Percentiles rank a stretch among this genome's conserved stretches.
These are phyloP conservation scores for Cartodere bifasciata DNA, from an alignment of 2,888 invertebrate genomes.

Conservation along the genomic window DNA sequence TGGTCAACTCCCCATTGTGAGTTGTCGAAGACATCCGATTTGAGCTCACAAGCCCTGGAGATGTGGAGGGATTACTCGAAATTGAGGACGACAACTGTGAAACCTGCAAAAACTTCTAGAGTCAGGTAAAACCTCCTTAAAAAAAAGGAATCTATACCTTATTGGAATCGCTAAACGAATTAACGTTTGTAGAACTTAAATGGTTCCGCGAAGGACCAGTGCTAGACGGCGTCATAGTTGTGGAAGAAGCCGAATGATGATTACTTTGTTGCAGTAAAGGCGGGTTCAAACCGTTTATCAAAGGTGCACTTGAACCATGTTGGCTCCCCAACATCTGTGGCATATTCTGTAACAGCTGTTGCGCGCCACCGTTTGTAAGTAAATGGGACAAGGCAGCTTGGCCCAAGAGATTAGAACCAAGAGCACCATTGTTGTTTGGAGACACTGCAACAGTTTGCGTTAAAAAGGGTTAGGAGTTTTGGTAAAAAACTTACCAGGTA, in stretches of 20 bases:
- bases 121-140: neutral
- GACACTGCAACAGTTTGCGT: slow-evolving; percentile 25
- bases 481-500: slow-evolving; percentile 36
- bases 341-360: slow-evolving; percentile 62
- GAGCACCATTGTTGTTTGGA: slow-evolving; percentile 49
- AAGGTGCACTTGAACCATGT: slow-evolving; percentile 18
- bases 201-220: slow-evolving; percentile 10
- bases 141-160: neutral
- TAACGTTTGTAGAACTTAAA: neutral
- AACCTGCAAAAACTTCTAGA: slow-evolving; percentile 12
- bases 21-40: slow-evolving; percentile 54
- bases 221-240: slow-evolving; percentile 18
- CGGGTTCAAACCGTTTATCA: slow-evolving; percentile 29
- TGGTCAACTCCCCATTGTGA: slow-evolving; percentile 77
- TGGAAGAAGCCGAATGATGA: slow-evolving; percentile 21
- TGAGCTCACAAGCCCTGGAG: slow-evolving; percentile 34
- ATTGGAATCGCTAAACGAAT: neutral
- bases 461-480: too few species aligned
- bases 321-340: slow-evolving; percentile 44
- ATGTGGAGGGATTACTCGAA: slow-evolving; percentile 31
- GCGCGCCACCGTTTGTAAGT: slow-evolving; percentile 56
- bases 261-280: too few species aligned
- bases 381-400: slow-evolving; percentile 56
- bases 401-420: slow-evolving; percentile 58
- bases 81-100: too few species aligned